Base-by-base conservation (phyloP, 2,888 invertebrate genomes). In the Erebia aethiops region DNA sequence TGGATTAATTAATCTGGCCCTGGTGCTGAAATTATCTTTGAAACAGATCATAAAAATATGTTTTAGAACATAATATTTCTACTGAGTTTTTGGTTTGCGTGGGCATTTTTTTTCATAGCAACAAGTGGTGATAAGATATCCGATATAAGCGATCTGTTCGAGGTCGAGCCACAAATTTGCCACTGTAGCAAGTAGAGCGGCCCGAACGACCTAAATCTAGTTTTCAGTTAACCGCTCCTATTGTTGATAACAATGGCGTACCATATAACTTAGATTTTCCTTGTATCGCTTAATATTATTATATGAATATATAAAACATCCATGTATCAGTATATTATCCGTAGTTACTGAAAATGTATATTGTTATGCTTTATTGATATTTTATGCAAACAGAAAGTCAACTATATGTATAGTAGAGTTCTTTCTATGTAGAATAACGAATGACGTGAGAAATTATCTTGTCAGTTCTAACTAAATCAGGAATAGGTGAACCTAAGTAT, bases 161-260 rank as follows among this genome's bases (percentile, higher is more conserved):
- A 92, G 92, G 92, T 90, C 92, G 87, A 86, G 87, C 85, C 86
- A 89, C 90, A 89, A 81, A 90, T 91, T 91, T 86, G 89, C 91
- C 85, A 89, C 87, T 84, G 88, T 85, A 82, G 87, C 87, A 91
- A 91, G 90, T 90, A 86, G 91, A 91, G 89, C 92, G 87, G 85
- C 84, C 88, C 88, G 88, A 89, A 82, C 90, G 90, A 92, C 91
- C 91, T 90, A 92, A 87, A 88, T 90, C 87, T 81, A 79, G 84
- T 82, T 67, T 84, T 85, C 84, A 84, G 85, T 85, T 84, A 84
- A 88, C 87, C 88, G 83, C 89, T 91, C 89, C 89, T 88, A 88
- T 88, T 84, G 84, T 82, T 87, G 88, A 87, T 87, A 88, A 88
- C 89, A 89, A 89, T 87, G 84, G 83, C 81, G 58, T 70, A 71